phyloP scores from a whole-genome alignment of 2,797 vertebrate genomes.

The Glyptemys insculpta region DNA sequence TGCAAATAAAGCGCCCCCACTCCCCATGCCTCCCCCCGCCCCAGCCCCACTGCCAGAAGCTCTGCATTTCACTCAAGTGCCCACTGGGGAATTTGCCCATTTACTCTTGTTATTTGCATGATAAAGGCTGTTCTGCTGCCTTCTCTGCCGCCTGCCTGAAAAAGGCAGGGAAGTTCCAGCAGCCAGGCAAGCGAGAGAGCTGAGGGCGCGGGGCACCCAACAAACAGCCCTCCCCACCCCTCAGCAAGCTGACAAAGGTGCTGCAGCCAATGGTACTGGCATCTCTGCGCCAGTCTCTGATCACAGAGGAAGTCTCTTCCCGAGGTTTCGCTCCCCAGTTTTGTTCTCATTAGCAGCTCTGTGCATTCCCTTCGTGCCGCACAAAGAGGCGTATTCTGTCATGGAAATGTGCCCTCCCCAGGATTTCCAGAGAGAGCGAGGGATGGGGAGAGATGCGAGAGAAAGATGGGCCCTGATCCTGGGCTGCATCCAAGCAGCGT shows the following conservation, averaged over 20 bases:
- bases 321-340: constrained; percentile 22
- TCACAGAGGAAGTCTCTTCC: not conserved
- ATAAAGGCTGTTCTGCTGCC: constrained; percentile 87
- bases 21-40: not conserved
- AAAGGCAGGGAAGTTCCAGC: constrained; percentile 53
- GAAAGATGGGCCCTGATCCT: not conserved
- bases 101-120: constrained; percentile 95
- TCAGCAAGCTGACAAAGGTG: not conserved
- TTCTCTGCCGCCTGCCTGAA: constrained; percentile 56
- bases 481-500: not conserved
- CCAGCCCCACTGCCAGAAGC: constrained; percentile 83
- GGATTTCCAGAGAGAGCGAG: constrained; percentile 34
- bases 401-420: constrained; percentile 34
- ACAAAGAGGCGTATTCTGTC: constrained; percentile 58
- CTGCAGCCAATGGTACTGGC: not conserved
- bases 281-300: not conserved
- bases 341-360: constrained; percentile 46
- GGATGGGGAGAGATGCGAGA: not conserved
- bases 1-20: constrained; percentile 89
- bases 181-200: not conserved
- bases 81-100: constrained; percentile 90
- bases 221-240: not conserved
- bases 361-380: constrained; percentile 47
- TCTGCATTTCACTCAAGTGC: constrained; percentile 91
- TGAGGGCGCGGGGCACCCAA: not conserved